Percentiles rank a stretch among this genome's conserved stretches.
Evolutionary conservation across 1,140 invertebrate species (phyloP).

Genomic region (Lasaia peninsularis): DNA sequence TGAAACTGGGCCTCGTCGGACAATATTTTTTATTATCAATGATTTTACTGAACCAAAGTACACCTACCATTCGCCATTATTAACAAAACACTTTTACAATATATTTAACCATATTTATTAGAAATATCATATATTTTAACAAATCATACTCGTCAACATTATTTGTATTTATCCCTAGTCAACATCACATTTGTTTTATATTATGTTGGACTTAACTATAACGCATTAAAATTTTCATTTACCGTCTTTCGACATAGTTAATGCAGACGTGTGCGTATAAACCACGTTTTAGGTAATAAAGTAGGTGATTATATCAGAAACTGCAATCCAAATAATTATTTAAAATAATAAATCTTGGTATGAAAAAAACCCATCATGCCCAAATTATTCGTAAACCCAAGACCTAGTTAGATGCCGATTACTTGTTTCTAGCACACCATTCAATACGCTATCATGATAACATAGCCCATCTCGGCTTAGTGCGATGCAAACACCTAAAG

Average conservation of each 20-base stretch:
- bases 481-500: too few species aligned
- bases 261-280: conserved; percentile 65
- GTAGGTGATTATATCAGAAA: conserved; percentile 19
- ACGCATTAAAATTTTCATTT: conserved; percentile 51
- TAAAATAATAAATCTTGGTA: too few species aligned
- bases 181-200: conserved; percentile 70
- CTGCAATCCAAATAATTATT: not conserved
- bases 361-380: too few species aligned
- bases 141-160: conserved; percentile 66
- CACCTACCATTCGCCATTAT: conserved; percentile 22
- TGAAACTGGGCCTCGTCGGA: not conserved
- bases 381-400: too few species aligned
- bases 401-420: too few species aligned
- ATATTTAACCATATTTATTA: conserved; percentile 55
- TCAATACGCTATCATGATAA: too few species aligned
- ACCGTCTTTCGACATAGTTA: conserved; percentile 64
- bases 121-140: conserved; percentile 64
- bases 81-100: conserved; percentile 34
- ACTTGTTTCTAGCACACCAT: too few species aligned
- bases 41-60: conserved; percentile 36
- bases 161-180: conserved; percentile 64
- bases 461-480: too few species aligned
- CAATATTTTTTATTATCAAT: not conserved
- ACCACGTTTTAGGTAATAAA: conserved; percentile 45
- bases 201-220: conserved; percentile 56